Conservation (phyloP, 2,797 vertebrate genomes). For the Babyrousa celebensis region DNA sequence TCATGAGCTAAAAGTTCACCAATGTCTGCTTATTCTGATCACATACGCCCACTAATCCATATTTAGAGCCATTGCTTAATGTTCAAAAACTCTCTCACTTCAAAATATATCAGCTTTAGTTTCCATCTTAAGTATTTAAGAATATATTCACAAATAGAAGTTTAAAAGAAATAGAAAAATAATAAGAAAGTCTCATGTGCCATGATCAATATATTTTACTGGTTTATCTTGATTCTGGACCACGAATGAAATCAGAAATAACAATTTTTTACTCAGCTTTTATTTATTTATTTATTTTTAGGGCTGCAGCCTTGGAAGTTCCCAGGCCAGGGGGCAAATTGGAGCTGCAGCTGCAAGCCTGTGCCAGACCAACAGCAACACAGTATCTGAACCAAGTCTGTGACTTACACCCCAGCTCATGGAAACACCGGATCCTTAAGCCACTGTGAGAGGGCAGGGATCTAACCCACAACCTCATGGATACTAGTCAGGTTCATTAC, state of each 20-base stretch:
- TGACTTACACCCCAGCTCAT: too few relatives aligned
- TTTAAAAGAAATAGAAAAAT: not conserved
- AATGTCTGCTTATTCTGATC: not conserved
- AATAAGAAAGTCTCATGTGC: fast-evolving
- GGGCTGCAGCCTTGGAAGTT: too few relatives aligned
- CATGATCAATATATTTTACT: not conserved
- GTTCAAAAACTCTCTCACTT: conserved; percentile 33
- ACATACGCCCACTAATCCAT: not conserved
- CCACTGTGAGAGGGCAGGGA: too few relatives aligned
- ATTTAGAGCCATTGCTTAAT: not conserved
- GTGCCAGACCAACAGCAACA: too few relatives aligned
- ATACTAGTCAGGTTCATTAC: too few relatives aligned
- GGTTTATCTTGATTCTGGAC: conserved; percentile 27
- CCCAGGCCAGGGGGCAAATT: too few relatives aligned
- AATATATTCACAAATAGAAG: conserved; percentile 17
- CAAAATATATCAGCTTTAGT: not conserved
- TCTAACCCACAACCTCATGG: too few relatives aligned
- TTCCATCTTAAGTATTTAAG: conserved; percentile 75
- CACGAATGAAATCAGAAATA: conserved; percentile 28
- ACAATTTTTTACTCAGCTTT: conserved; percentile 65
- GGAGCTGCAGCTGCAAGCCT: too few relatives aligned
- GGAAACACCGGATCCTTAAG: too few relatives aligned
- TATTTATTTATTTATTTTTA: not conserved
- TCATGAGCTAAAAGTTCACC: not conserved
- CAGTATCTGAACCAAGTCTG: too few relatives aligned